Evolutionary conservation across 2,888 invertebrate genomes (phyloP), one percentile per base, ranked within the genome.

Genomic region (Noctua janthina): DNA sequence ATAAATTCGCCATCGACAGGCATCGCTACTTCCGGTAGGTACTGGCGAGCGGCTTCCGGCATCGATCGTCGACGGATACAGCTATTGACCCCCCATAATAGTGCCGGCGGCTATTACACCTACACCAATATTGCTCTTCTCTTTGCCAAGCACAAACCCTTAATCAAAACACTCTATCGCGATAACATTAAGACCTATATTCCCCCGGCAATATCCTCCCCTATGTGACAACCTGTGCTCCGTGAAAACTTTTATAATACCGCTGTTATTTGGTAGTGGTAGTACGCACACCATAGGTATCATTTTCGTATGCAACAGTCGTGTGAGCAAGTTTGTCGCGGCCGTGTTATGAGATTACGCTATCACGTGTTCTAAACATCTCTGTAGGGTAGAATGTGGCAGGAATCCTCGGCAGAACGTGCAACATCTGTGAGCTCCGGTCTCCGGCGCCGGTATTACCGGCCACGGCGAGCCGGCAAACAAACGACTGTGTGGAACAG

Each of bases 51-150:
- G 84, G 91, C 90, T 94, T 95, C 95, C 94, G 93, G 92, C 88
- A 94, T 95, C 94, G 95, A 95, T 94, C 94, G 93, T 86, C 85
- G 87, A 87, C 91, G 92, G 92, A 94, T 92, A 93, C 93, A 91
- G 93, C 92, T 94, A 94, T 95, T 95, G 95, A 94, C 94, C 94
- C 94, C 91, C 93, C 90, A 91, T 93, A 92, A 92, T 91, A 93
- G 91, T 92, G 91, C 91, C 88, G 86, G 87, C 89, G 90, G 90
- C 90, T 90, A 87, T 89, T 90, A 89, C 87, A 89, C 86, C 91
- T 89, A 90, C 84, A 89, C 91, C 90, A 91, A 92, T 91, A 91
- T 91, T 87, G 88, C 90, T 90, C 88, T 89, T 82, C 91, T 86
- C 89, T 91, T 90, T 92, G 81, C 84, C 76, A 86, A 88, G 72